Evolutionary conservation across 2,113 vertebrate genomes (phyloP), one percentile per base, ranked within the genome.

Genomic region (Hyperoodon ampullatus): DNA sequence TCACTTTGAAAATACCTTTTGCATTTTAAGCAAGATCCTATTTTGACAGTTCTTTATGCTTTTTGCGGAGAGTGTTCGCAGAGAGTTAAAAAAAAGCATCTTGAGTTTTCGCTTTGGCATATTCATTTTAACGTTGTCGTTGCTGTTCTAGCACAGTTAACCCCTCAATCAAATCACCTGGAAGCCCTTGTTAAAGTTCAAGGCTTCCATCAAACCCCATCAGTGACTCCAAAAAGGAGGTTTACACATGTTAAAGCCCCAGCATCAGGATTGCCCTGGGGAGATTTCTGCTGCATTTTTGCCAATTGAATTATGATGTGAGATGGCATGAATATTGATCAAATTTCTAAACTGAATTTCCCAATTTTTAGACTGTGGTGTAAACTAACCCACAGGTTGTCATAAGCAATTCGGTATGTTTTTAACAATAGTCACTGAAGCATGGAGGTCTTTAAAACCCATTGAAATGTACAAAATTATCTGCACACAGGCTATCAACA

Each of bases 11-110:
- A 97, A 97, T 95, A 97, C 97, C 98, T 94, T 97, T 97, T 97
- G 96, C 70, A 93, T 96, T 94, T 97, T 98, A 98, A 98, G 94
- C 97, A 97, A 98, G 98, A 97, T 97, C 96, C 89, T 95, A 95
- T 97, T 98, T 98, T 98, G 97, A 95, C 97, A 98, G 93, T 81
- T 90, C 97, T 96, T 93, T 95, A 66, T 97, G 96, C 88, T 97
- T 95, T 98, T 82, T 12, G 97, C 68, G 93, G 92, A 95, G 93
- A 47, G 86, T 81, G 96, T 77, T 97, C 42, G 1, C 95, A 95
- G 78, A 96, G 93, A 93, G 94, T 87, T 16, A 50, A 47, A 60
- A 10, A 92, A 95, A 97, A 93, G 58, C 86, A 82, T 82, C 92
- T 97, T 97, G 95, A 98, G 96, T 97, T 96, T 97, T 90, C 80